Percentiles rank a stretch among this genome's conserved stretches.
These are phyloP conservation scores for Sciurus carolinensis DNA, from an alignment of 2,797 vertebrate species.

Conservation along the genomic window DNA sequence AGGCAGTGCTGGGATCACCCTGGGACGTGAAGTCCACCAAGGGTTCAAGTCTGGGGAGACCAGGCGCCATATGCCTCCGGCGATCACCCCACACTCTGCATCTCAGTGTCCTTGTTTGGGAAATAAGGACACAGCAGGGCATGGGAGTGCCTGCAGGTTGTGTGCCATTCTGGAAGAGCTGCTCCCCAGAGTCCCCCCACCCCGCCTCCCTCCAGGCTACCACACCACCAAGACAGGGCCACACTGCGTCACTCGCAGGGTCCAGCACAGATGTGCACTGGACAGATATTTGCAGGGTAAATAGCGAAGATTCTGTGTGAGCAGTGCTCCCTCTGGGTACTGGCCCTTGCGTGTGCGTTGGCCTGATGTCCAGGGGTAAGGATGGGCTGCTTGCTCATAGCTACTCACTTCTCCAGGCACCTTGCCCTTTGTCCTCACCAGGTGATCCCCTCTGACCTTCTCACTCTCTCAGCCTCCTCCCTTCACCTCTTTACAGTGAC, in stretches of 20 bases:
- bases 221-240: not conserved
- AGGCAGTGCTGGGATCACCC: not conserved
- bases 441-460: not conserved
- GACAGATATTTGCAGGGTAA: not conserved
- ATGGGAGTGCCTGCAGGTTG: not conserved
- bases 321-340: too few relatives aligned
- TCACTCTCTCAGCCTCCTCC: not conserved
- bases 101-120: not conserved
- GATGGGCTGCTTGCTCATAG: too few relatives aligned
- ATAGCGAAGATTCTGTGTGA: not conserved
- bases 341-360: too few relatives aligned
- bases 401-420: not conserved
- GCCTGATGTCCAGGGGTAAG: too few relatives aligned
- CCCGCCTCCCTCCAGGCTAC: not conserved
- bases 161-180: not conserved
- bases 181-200: not conserved
- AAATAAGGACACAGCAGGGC: not conserved
- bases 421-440: not conserved
- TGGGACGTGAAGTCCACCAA: too few relatives aligned
- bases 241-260: not conserved
- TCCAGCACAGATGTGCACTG: not conserved
- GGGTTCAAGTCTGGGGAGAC: not conserved
- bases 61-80: not conserved
- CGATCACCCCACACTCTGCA: not conserved
- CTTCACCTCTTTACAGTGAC: not conserved